Percentiles rank a stretch among this genome's conserved stretches.
phyloP scores from a whole-genome alignment of 2,888 invertebrate genomes.

The Neria commutata region DNA sequence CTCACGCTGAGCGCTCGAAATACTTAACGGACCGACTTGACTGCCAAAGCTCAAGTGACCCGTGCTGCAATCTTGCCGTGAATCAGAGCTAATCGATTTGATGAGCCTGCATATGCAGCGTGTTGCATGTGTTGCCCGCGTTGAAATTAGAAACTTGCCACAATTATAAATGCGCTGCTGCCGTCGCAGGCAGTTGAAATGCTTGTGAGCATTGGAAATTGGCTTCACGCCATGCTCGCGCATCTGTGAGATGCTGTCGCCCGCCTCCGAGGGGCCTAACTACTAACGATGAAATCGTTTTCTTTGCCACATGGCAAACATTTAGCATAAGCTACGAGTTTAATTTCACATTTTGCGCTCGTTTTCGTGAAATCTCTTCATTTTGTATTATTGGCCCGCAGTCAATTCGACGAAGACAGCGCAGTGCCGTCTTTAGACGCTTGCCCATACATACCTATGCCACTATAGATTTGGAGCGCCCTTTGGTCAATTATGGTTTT shows the following conservation, averaged over 20 bases:
- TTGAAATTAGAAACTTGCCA: background rate
- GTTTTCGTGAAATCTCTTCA: too few species aligned
- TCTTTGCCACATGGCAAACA: too few species aligned
- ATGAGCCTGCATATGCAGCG: too few species aligned
- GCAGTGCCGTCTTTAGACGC: conserved; percentile 6
- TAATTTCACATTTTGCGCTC: too few species aligned
- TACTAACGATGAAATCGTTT: too few species aligned
- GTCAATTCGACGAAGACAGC: conserved; percentile 33
- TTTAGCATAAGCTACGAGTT: too few species aligned
- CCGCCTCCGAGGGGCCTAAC: background rate
- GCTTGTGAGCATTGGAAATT: background rate
- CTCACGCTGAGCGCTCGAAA: too few species aligned
- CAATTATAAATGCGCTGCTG: conserved; percentile 2
- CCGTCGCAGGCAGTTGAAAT: background rate
- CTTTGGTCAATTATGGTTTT: too few species aligned
- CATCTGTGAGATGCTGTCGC: conserved; percentile 10
- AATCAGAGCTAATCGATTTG: background rate
- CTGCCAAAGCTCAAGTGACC: too few species aligned
- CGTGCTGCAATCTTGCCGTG: background rate
- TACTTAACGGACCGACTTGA: too few species aligned
- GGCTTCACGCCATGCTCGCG: conserved; percentile 2
- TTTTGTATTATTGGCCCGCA: conserved; percentile 36
- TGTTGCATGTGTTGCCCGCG: too few species aligned
- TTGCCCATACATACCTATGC: background rate
- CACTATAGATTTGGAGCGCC: too few species aligned